Percentiles rank a stretch among this genome's conserved stretches.
phyloP scores from a whole-genome alignment of 35 echinoderm and acorn worm genomes.

The Lytechinus pictus region DNA sequence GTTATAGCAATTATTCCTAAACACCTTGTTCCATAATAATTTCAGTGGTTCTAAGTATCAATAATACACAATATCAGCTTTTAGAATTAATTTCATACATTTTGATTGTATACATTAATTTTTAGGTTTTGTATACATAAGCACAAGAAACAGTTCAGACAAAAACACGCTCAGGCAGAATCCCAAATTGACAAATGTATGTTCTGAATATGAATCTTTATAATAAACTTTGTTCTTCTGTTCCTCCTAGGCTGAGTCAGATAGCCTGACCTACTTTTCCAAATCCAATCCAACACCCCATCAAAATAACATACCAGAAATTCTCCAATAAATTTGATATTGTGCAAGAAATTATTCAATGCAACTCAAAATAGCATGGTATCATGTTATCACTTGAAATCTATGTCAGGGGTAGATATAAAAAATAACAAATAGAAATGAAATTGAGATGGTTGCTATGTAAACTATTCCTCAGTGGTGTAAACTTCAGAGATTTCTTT shows the following conservation, averaged over 20 bases:
- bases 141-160: too few relatives aligned
- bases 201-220: background rate
- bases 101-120: too few relatives aligned
- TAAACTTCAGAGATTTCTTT: background rate
- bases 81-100: too few relatives aligned
- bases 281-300: background rate
- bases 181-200: background rate
- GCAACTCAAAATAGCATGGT: background rate
- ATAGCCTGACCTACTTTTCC: background rate
- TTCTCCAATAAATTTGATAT: background rate
- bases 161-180: background rate
- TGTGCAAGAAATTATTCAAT: background rate
- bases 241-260: background rate
- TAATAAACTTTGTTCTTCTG: background rate
- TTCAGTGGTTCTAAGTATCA: too few relatives aligned
- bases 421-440: background rate
- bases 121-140: too few relatives aligned
- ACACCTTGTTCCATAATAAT: too few relatives aligned
- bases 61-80: too few relatives aligned
- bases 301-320: constrained; percentile 6
- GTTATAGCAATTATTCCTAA: too few relatives aligned
- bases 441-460: background rate
- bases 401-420: background rate
- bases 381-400: background rate
- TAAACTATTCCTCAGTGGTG: background rate